Conservation (phyloP, 2,797 vertebrate genomes). For the Alectoris magna region DNA sequence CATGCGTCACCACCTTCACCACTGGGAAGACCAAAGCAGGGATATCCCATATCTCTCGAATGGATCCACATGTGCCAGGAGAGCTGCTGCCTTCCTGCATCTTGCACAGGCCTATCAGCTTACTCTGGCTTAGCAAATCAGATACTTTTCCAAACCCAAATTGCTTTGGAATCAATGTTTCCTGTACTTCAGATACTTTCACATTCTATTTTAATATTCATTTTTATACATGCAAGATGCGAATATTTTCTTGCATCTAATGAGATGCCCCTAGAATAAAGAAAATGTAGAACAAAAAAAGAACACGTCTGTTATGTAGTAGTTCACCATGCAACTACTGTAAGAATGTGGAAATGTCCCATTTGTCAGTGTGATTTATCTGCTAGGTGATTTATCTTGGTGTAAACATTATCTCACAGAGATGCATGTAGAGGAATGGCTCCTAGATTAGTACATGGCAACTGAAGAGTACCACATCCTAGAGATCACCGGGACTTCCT, state of each 20-base stretch:
- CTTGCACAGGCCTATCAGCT: background rate
- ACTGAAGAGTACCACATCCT: background rate
- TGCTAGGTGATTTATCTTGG: background rate
- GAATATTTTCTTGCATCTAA: background rate
- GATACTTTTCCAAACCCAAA: background rate
- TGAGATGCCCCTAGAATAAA: background rate
- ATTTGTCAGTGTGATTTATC: background rate
- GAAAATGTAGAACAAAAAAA: background rate
- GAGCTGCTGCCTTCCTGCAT: background rate
- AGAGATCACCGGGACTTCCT: background rate
- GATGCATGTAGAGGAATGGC: background rate
- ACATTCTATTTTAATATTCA: background rate
- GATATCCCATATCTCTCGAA: background rate
- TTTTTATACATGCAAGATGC: conserved; percentile 3
- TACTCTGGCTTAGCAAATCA: conserved; percentile 33
- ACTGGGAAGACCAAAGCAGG: background rate
- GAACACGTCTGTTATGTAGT: background rate
- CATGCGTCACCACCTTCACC: background rate
- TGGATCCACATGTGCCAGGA: background rate
- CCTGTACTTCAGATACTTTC: background rate
- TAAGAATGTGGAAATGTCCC: background rate
- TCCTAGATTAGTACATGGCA: background rate
- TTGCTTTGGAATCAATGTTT: conserved; percentile 24
- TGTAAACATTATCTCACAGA: background rate
- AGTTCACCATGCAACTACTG: background rate